These are phyloP conservation scores for Sinocyclocheilus grahami DNA, from an alignment of 2,113 vertebrate species.

Conservation along the genomic window DNA sequence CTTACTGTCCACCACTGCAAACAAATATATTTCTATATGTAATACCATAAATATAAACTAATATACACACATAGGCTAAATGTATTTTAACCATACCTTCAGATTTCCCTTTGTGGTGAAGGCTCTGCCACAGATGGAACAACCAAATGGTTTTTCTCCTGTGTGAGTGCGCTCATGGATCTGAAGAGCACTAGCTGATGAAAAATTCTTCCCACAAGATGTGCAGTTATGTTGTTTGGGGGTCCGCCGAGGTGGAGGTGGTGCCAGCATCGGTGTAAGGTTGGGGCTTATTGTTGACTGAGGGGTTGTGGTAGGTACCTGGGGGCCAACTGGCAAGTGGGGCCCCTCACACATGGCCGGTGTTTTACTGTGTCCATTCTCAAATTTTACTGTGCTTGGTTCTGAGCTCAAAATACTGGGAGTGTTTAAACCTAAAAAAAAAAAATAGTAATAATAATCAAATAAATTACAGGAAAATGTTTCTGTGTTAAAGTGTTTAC, in stretches of 20 bases:
- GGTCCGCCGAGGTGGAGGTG: slow-evolving; percentile 90
- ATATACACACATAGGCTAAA: background rate
- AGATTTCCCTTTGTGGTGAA: slow-evolving; percentile 99
- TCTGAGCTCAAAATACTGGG: slow-evolving; percentile 87
- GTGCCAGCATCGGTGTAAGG: slow-evolving; percentile 93
- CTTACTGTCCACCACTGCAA: background rate
- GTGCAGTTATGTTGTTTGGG: slow-evolving; percentile 99
- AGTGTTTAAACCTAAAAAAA: slow-evolving; percentile 81
- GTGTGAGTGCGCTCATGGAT: slow-evolving; percentile 99
- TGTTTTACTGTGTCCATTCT: slow-evolving; percentile 94
- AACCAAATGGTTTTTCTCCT: slow-evolving; percentile 98
- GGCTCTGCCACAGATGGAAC: slow-evolving; percentile 96
- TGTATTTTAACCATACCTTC: slow-evolving; percentile 80
- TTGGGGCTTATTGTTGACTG: slow-evolving; percentile 88
- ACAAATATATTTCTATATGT: background rate
- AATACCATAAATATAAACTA: background rate
- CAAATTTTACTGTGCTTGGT: slow-evolving; percentile 94
- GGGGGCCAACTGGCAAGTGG: slow-evolving; percentile 85
- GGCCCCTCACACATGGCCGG: slow-evolving; percentile 85
- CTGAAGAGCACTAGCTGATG: slow-evolving; percentile 97
- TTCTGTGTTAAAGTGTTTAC: background rate
- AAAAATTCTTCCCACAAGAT: slow-evolving; percentile 98
- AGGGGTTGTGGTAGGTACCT: slow-evolving; percentile 84
- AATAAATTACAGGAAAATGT: background rate
- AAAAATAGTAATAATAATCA: background rate